Evolutionary conservation across 2,113 vertebrate species (phyloP).

Genomic region (Amia ocellicauda): DNA sequence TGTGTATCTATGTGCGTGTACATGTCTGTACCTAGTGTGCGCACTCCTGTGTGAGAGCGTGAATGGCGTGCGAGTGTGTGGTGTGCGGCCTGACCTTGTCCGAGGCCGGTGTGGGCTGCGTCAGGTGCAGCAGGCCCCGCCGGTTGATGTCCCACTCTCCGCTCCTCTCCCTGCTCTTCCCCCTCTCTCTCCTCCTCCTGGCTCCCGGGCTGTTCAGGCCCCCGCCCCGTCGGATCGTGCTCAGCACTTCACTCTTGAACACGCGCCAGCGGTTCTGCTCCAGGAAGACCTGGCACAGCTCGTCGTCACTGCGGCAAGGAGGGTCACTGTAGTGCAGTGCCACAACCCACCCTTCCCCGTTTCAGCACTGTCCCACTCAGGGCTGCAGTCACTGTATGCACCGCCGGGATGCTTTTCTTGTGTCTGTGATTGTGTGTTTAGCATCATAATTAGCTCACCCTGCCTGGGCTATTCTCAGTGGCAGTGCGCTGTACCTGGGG

Average conservation of each 20-base stretch:
- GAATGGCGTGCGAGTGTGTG: too few relatives aligned
- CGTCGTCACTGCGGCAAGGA: conserved; percentile 13
- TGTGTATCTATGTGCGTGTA: not conserved
- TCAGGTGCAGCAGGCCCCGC: not conserved
- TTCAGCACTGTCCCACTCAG: too few relatives aligned
- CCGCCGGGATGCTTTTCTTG: too few relatives aligned
- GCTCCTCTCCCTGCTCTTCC: not conserved
- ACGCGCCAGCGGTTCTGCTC: conserved; percentile 29
- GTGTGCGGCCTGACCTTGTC: not conserved
- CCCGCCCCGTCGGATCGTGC: not conserved
- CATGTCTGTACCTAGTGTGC: too few relatives aligned
- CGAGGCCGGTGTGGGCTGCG: not conserved
- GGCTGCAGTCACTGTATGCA: too few relatives aligned
- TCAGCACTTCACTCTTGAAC: conserved; percentile 25
- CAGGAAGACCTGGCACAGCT: conserved; percentile 23
- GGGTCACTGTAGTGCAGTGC: too few relatives aligned
- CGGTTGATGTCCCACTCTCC: conserved; percentile 4
- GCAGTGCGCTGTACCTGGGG: conserved; percentile 20
- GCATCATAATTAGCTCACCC: too few relatives aligned
- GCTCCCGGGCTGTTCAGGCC: not conserved
- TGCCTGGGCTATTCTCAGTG: too few relatives aligned
- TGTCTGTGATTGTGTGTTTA: too few relatives aligned
- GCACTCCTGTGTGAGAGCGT: too few relatives aligned
- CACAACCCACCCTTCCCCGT: too few relatives aligned
- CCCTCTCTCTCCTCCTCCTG: not conserved